Percentiles rank a stretch among this genome's conserved stretches.
phyloP scores from a whole-genome alignment of 2,797 vertebrate genomes.

The Sebastes iracundus region DNA sequence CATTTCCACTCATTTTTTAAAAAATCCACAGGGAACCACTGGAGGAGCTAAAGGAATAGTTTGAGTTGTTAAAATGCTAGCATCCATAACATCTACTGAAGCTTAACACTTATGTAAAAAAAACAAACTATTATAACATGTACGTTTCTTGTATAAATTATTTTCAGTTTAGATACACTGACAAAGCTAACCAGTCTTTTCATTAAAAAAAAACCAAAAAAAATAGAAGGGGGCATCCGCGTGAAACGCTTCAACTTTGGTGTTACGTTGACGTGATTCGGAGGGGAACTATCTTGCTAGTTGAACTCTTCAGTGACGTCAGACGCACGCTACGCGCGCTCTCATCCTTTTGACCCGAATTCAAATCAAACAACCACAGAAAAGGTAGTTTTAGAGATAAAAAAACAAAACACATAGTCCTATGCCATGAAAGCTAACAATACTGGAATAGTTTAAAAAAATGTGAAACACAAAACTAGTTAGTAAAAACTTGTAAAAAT shows the following conservation, averaged over 20 bases:
- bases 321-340: slow-evolving; percentile 48
- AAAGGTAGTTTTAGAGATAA: background rate
- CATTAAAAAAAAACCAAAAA: too few species aligned
- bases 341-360: slow-evolving; percentile 13
- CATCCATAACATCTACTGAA: background rate
- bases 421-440: rapidly evolving
- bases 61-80: background rate
- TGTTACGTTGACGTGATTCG: rapidly evolving
- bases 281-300: slow-evolving; percentile 41
- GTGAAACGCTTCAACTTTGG: background rate
- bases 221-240: background rate
- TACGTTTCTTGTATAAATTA: background rate
- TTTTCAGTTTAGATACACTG: background rate
- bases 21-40: too few species aligned
- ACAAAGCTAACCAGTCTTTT: rapidly evolving
- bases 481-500: background rate
- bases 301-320: slow-evolving; percentile 32
- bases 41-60: too few species aligned
- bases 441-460: rapidly evolving
- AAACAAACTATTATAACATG: background rate
- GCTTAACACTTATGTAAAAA: background rate
- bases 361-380: background rate
- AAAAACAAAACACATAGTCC: rapidly evolving
- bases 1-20: too few species aligned
- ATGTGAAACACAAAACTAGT: background rate